Evolutionary conservation across 2,888 invertebrate genomes (phyloP).

Genomic region (Acleris literana): DNA sequence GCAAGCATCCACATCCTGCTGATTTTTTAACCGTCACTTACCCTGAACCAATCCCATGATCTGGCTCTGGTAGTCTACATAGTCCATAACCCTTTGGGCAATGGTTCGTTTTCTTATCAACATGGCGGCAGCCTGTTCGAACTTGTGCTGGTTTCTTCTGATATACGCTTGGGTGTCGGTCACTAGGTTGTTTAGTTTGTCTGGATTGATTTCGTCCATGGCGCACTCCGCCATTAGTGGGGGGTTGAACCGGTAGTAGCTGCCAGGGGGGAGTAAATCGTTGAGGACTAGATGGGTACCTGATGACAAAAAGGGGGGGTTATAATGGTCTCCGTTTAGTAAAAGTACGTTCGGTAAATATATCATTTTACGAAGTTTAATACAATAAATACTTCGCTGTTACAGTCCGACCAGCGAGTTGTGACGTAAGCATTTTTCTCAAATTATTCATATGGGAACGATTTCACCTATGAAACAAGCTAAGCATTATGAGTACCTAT

Average conservation of each 20-base stretch:
- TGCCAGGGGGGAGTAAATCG: constrained; percentile 88
- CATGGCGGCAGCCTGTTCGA: constrained; percentile 83
- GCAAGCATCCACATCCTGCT: constrained; percentile 46
- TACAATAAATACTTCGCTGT: no score
- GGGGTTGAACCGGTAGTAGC: constrained; percentile 94
- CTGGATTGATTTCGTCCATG: constrained; percentile 91
- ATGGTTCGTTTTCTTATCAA: constrained; percentile 54
- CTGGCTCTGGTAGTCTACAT: constrained; percentile 48
- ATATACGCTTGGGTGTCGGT: constrained; percentile 91
- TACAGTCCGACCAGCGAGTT: no score
- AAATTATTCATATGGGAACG: no score
- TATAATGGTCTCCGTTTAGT: neutral
- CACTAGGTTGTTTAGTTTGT: constrained; percentile 87
- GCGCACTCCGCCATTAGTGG: constrained; percentile 90
- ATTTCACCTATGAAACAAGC: no score
- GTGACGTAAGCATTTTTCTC: no score
- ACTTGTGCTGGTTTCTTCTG: constrained; percentile 91
- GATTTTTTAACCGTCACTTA: constrained; percentile 49
- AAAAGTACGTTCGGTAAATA: no score
- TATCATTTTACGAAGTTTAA: no score
- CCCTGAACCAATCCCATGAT: constrained; percentile 55
- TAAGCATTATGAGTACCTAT: no score
- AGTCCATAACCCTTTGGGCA: constrained; percentile 55
- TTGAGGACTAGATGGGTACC: constrained; percentile 90
- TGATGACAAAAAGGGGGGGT: constrained; percentile 53